Evolutionary conservation across 2,888 invertebrate genomes (phyloP), one percentile per base, ranked within the genome.

Genomic region (Drosophila nr. perissopoda): DNA sequence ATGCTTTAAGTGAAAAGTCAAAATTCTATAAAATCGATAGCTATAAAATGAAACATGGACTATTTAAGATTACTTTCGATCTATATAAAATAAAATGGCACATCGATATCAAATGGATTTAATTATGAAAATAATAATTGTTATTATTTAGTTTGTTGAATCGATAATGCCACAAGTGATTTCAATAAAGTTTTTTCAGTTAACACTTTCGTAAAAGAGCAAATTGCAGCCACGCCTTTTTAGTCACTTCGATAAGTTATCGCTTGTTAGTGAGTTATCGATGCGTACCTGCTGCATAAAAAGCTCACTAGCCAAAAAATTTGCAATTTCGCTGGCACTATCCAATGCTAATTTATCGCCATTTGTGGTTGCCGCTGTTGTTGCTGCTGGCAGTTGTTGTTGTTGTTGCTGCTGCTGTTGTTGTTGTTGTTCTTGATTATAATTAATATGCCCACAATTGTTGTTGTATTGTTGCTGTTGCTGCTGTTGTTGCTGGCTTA

Each of bases 301-400:
- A 93, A 96, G 94, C 95, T 97, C 97, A 93, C 96, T 96, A 92
- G 97, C 96, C 92, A 97, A 95, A 94, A 97, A 96, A 94, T 96
- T 96, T 91, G 96, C 96, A 93, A 97, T 96, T 95, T 97, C 97
- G 94, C 96, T 95, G 93, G 96, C 96, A 94, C 40, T 74, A 31
- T 97, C 97, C 95, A 97, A 96, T 63, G 90, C 81, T 70, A 92
- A 90, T 86, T 91, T 89, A 74, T 91, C 90, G 65, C 78, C 78
- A 71, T 73, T 72, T 64, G 40, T 66, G 70, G 68, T 67, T 54
- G 68, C 10, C 70, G 68, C 27, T 60, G 70, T 40, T 33, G 64
- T 36, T 53, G 27, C 36, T 16, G 54, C 6, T 36, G 60, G 21
- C 52, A 52, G 49, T 18, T 68, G 70, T n/a, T 36, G 54, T 27